Evolutionary conservation across 1,140 invertebrate genomes (phyloP), one percentile per base, ranked within the genome.

Genomic region (Oryctes rhinoceros): DNA sequence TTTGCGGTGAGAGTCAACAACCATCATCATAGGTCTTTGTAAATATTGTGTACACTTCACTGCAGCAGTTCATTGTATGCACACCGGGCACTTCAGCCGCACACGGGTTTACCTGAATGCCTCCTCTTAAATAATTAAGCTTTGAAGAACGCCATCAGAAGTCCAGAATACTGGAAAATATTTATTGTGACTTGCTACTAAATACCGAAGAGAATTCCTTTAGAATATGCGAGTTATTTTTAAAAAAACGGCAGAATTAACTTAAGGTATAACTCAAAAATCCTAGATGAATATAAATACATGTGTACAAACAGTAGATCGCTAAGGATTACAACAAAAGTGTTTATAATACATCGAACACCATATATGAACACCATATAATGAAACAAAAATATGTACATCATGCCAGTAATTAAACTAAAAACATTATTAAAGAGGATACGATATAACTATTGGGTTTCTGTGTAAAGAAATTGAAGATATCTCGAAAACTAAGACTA

Each of bases 1-100:
- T 80, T 80, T 80, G 79, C 79, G 75, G 79, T 47, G 79, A 80
- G 79, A 80, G 79, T 80, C 79, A 80, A 80, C 79, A 80, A 76
- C 79, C 71, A 80, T 80, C 75, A 49, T 76, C 65, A 30, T 76
- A 80, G 79, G 79, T 76, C 79, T 80, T 80, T 80, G 79, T 80
- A 80, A 80, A 80, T 80, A 80, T 35, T 80, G 47, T 75, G 48
- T 80, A 62, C 79, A 59, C 79, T 80, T 62, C 79, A 39, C 47
- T 76, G 53, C 79, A 74, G 71, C 71, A 59, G 71, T 80, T 49
- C 53, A 49, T 76, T 80, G 79, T 76, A 71, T 76, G 30, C 71
- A 80, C 79, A 80, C 79, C 79, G 79, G 79, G 39, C 79, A 80
- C 79, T 80, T 80, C 59, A 80, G 39, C 75, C 47, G 75, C 47